phyloP scores from a whole-genome alignment of 2,888 invertebrate species.

The Omphaloscelis lunosa region DNA sequence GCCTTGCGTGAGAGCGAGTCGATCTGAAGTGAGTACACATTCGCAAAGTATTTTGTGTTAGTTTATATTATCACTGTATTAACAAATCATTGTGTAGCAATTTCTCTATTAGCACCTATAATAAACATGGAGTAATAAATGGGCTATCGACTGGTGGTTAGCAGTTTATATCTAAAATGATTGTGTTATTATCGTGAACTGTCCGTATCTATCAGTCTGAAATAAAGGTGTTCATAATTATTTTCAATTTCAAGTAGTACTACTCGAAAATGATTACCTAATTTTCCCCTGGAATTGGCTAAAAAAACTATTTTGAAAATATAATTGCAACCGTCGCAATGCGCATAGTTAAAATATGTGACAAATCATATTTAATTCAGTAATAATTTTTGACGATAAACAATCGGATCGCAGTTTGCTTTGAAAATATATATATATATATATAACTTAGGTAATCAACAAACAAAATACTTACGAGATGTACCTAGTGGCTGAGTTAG shows the following conservation, averaged over 20 bases:
- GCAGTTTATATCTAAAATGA: constrained; percentile 48
- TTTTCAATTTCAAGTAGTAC: constrained; percentile 46
- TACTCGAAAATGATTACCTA: constrained; percentile 2
- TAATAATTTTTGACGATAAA: not conserved
- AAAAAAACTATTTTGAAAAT: not conserved
- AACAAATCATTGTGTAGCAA: constrained; percentile 61
- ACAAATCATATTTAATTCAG: not conserved
- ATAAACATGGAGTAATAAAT: constrained; percentile 60
- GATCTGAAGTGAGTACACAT: constrained; percentile 63
- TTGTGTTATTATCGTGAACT: constrained; percentile 51
- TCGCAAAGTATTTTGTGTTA: constrained; percentile 50
- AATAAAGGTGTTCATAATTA: constrained; percentile 11
- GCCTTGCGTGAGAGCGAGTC: constrained; percentile 34
- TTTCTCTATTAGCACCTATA: constrained; percentile 55
- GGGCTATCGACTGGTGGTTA: constrained; percentile 55
- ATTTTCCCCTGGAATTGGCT: constrained; percentile 1
- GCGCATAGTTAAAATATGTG: not conserved
- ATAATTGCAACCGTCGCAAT: not conserved
- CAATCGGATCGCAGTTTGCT: not conserved
- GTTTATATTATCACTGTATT: constrained; percentile 55
- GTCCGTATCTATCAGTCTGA: constrained; percentile 27
- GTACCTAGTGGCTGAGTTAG: not conserved
- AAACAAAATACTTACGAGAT: constrained; percentile 15
- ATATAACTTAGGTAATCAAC: not conserved
- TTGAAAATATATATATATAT: not conserved